Base-by-base conservation (phyloP, 2,797 vertebrate species). In the Anabas testudineus region DNA sequence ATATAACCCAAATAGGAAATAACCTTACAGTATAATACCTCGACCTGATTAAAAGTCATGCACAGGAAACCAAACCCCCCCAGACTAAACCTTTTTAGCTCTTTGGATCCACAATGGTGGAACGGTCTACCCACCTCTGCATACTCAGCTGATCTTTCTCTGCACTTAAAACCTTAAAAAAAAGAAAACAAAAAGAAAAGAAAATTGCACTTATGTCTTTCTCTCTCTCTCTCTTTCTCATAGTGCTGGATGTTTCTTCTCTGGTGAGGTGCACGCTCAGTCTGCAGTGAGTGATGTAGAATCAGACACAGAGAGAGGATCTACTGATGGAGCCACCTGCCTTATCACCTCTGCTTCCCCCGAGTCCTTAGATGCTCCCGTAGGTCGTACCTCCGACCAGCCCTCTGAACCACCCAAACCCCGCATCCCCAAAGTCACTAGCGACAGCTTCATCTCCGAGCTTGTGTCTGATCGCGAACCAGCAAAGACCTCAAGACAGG, bases 171-270 rank as follows among this genome's bases (percentile, higher is more conserved):
- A n/a, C n/a, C n/a, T n/a, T n/a, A n/a, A n/a, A n/a, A n/a, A n/a
- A n/a, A n/a, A n/a, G 22, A 8, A 34, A 57, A 32, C 9, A 18
- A 13, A n/a, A n/a, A n/a, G n/a, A n/a, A n/a, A n/a, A n/a, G n/a
- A n/a, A n/a, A n/a, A n/a, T n/a, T n/a, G n/a, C n/a, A n/a, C n/a
- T n/a, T n/a, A n/a, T n/a, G n/a, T n/a, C n/a, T n/a, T n/a, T n/a
- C 9, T 4, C n/a, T 39, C 41, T 43, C 9, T n/a, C 3, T 24
- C 5, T 81, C 69, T 61, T 21, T 61, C 80, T 69, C 48, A 45
- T 87, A 99, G 98, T 18, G 97, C 97, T 7, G 97, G 98, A 78
- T 97, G 96, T 91, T 99, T 95, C 91, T 99, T 99, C 86, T 94
- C 94, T 0, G 96, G 96, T 5, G 97, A 99, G 88, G 95, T 96